Evolutionary conservation across 2,797 vertebrate genomes (phyloP), one percentile per base, ranked within the genome.

Genomic region (Rhinogobio ventralis): DNA sequence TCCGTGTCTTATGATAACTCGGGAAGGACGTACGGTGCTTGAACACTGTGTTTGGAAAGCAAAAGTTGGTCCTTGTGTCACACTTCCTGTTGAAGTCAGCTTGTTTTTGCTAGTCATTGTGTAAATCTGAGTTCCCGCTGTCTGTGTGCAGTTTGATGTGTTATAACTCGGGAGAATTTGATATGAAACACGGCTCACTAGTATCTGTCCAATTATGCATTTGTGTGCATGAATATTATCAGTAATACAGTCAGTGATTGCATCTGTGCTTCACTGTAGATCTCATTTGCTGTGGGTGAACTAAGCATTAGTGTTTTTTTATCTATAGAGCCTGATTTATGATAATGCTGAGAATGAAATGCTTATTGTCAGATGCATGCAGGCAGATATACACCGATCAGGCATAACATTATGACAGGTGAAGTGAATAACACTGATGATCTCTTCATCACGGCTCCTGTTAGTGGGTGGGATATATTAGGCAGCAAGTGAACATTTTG

Each of bases 21-120:
- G 2, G 20, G 42, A 25, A 74, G 69, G 28, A 82, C 64, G 73
- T 1, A 0, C 13, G 0, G 2, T 23, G 25, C 7, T n/a, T 13
- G 36, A 39, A 57, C 11, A 6, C 30, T 42, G 23, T 45, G 69
- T 73, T 49, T 49, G 69, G 53, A 82, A 82, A 82, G 55, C 42
- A 82, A 82, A 72, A 73, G n/a, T 15, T 14, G 9, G 11, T 39
- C 23, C 67, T 82, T 9, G 71, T 74, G 42, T 25, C 25, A 62
- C 28, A 51, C 42, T 19, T 82, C 69, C 57, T 82, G 20, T 51
- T 64, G 57, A 14, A 81, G 66, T 57, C 46, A 42, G 79, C 67
- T 10, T 81, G n/a, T 20, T 71, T 51, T 73, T 20, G 1, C 68
- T 25, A 3, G 67, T 33, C 25, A 19, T n/a, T 74, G 39, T 82